Conservation (phyloP, 2,797 vertebrate genomes). For the Alectoris magna region DNA sequence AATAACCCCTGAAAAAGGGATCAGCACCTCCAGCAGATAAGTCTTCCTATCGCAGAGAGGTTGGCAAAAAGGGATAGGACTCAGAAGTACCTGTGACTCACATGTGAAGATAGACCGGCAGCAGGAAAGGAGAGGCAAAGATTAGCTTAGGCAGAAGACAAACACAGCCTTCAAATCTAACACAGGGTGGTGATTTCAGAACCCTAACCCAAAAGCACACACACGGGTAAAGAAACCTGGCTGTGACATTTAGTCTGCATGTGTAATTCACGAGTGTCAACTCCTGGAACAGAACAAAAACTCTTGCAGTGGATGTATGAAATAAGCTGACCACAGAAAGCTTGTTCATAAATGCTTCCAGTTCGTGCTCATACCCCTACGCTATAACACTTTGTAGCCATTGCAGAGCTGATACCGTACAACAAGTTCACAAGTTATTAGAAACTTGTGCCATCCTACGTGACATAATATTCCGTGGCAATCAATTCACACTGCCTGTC, state of each 20-base stretch:
- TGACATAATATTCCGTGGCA: background rate
- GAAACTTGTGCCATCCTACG: background rate
- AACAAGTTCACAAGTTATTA: background rate
- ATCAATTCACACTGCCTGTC: background rate
- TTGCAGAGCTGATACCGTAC: background rate
- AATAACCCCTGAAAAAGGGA: background rate
- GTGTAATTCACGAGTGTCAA: background rate
- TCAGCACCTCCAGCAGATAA: constrained; percentile 5
- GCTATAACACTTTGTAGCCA: background rate
- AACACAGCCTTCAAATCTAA: background rate
- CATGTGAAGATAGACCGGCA: background rate
- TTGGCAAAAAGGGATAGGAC: constrained; percentile 1
- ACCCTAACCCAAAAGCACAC: background rate
- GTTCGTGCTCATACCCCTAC: background rate
- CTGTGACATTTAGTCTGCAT: background rate
- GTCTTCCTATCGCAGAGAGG: background rate
- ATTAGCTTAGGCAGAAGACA: background rate
- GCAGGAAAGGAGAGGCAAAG: background rate
- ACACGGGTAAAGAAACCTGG: background rate
- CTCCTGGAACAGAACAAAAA: background rate
- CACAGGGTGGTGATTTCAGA: background rate
- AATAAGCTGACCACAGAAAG: background rate
- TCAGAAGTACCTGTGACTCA: constrained; percentile 47
- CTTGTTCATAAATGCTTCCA: background rate
- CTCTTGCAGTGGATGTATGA: background rate